Evolutionary conservation across 2,888 invertebrate species (phyloP), one percentile per base, ranked within the genome.

Genomic region (Alviniconcha strummeri): DNA sequence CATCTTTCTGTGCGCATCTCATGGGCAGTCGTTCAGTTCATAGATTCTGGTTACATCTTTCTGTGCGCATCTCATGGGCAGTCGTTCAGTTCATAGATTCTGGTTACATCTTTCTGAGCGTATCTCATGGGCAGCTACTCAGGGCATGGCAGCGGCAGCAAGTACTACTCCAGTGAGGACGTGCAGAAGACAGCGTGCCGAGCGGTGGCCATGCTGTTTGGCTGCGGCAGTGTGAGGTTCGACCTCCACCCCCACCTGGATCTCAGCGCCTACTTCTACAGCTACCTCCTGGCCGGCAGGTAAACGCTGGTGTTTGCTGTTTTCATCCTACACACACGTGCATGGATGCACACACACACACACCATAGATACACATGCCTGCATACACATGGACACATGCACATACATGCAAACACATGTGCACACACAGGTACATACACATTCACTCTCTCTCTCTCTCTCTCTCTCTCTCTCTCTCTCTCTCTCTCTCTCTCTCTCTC

Each of bases 121-220:
- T 64, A n/a, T 84, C 17, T 84, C 80, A 71, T 67, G 74, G n/a
- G 17, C 91, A 96, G 96, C 80, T 97, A 96, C 92, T 96, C 95
- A 92, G 97, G 97, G 0, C 97, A 97, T 94, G 97, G 96, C 2
- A 96, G 95, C 91, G 97, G 97, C 0, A 95, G 95, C 84, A 95
- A 96, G 89, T 95, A 96, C 90, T 95, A 96, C 67, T 94, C 94
- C 52, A 94, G 95, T 55, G 94, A 95, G 91, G 94, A 91, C 86
- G 94, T 96, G 78, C 95, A 95, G 93, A 95, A 94, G 74, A 93
- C 95, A 52, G 91, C 94, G 0, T 95, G 95, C 4, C 93, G 94
- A 55, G 95, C 96, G 0, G 94, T 95, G 17, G 95, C 95, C 54
- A 89, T 97, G 84, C 94, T 97, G 88, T 96, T 96, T 92, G 97